Evolutionary conservation across 2,113 vertebrate genomes (phyloP).

Genomic region (Saccopteryx leptura): DNA sequence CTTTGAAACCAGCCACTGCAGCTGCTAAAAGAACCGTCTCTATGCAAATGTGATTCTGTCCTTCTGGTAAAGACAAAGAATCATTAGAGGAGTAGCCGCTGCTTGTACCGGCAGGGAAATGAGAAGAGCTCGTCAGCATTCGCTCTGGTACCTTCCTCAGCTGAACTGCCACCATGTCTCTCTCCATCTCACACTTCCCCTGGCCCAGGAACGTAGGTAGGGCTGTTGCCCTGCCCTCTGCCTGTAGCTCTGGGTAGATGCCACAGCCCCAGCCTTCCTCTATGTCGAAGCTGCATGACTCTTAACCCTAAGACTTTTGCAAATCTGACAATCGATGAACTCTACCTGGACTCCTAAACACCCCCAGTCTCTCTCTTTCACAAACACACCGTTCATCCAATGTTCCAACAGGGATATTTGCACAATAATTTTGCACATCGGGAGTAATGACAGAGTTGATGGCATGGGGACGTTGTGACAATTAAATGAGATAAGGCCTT

Average conservation of each 20-base stretch:
- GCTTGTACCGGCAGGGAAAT: background rate
- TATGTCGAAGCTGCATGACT: background rate
- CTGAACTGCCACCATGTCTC: background rate
- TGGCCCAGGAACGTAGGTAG: background rate
- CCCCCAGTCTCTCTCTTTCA: background rate
- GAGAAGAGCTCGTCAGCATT: background rate
- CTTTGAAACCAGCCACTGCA: conserved; percentile 16
- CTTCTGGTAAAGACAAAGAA: conserved; percentile 60
- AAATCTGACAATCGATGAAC: background rate
- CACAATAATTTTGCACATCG: background rate
- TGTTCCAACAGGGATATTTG: background rate
- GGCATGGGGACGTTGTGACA: background rate
- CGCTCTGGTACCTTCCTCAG: background rate
- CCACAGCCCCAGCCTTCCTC: too few species aligned
- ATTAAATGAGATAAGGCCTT: background rate
- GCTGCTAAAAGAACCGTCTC: conserved; percentile 39
- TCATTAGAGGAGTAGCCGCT: conserved; percentile 11
- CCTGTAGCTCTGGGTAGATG: background rate
- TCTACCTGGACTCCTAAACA: background rate
- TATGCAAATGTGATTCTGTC: conserved; percentile 5
- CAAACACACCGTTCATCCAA: background rate
- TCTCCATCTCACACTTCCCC: background rate
- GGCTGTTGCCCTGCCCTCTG: accelerated
- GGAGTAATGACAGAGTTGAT: background rate
- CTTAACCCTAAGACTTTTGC: background rate